A percentile compares a stretch with the other conserved stretches of the same genome.
These are phyloP conservation scores for Sarcophaga carnaria DNA, from an alignment of 2,888 invertebrate genomes.

Conservation along the genomic window DNA sequence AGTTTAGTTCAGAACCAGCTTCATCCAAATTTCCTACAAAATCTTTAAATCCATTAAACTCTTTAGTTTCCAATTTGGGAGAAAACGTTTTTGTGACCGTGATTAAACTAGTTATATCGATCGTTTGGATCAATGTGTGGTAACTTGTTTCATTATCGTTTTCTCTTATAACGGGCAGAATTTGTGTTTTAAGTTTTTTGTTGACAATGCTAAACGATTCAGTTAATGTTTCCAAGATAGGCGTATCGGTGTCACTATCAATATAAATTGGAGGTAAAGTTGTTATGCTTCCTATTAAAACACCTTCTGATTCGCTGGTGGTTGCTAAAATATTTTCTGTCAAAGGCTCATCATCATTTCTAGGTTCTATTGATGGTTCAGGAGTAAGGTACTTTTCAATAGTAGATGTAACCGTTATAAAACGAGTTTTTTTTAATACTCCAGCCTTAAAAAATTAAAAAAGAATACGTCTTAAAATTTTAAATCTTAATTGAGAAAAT, in stretches of 20 bases:
- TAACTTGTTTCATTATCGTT: constrained; percentile 87
- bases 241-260: constrained; percentile 89
- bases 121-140: constrained; percentile 93
- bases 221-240: constrained; percentile 92
- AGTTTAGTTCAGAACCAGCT: constrained; percentile 92
- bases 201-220: constrained; percentile 96
- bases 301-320: constrained; percentile 84
- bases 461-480: not conserved
- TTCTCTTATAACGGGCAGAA: constrained; percentile 90
- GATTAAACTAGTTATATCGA: constrained; percentile 92
- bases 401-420: constrained; percentile 93
- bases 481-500: no score
- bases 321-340: constrained; percentile 94
- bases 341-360: constrained; percentile 88
- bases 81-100: constrained; percentile 95
- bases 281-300: constrained; percentile 89
- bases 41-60: constrained; percentile 93
- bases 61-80: constrained; percentile 90
- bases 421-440: constrained; percentile 92
- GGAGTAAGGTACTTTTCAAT: constrained; percentile 90
- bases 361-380: constrained; percentile 83
- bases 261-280: constrained; percentile 91
- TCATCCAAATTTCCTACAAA: constrained; percentile 94
- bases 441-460: constrained; percentile 86
- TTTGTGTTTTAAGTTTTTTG: constrained; percentile 92